Evolutionary conservation across 1,140 invertebrate genomes (phyloP), one percentile per base, ranked within the genome.

Genomic region (Agrypnia vestita): DNA sequence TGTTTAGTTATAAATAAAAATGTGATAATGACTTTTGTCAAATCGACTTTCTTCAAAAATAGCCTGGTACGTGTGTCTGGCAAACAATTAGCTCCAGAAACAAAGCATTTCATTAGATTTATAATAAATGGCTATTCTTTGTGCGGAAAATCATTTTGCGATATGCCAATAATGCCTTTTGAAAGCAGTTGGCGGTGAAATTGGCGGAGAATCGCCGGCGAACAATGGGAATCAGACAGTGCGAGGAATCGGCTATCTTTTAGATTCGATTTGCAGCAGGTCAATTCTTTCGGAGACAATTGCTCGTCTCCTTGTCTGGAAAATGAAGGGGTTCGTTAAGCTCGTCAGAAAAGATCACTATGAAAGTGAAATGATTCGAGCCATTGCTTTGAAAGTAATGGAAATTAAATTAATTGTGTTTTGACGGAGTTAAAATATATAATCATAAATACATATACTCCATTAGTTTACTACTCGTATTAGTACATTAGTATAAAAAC

Each of bases 171-270:
- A 17, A 8, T 17, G 15, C 53, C 15, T 59, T 59, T 59, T 59
- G 55, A 19, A 21, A 21, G 17, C 9, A 11, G 25, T 10, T 51
- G 11, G 11, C 49, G 49, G 49, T 51, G 8, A 13, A 15, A 51
- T 12, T 12, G 7, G 35, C 35, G 19, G 13, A n/a, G 61, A 64
- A 12, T 9, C 25, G 11, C 13, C 3, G 25, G 10, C 59, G 21
- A 53, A 71, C 67, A 71, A 71, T 49, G 67, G 59, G 12, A 43
- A 64, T 7, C 19, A 44, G 35, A 43, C 19, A 13, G 67, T 21
- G 47, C 12, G 67, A 62, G 67, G 19, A 71, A 71, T 71, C 47
- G 46, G 67, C 47, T 46, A 71, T 71, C 47, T 71, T 71, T 71
- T 21, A 49, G 64, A 69, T 69, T 49, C 67, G 67, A 51, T 71